A percentile compares a stretch with the other conserved stretches of the same genome.
phyloP scores from a whole-genome alignment of 2,888 invertebrate genomes.

The Hesperia comma region DNA sequence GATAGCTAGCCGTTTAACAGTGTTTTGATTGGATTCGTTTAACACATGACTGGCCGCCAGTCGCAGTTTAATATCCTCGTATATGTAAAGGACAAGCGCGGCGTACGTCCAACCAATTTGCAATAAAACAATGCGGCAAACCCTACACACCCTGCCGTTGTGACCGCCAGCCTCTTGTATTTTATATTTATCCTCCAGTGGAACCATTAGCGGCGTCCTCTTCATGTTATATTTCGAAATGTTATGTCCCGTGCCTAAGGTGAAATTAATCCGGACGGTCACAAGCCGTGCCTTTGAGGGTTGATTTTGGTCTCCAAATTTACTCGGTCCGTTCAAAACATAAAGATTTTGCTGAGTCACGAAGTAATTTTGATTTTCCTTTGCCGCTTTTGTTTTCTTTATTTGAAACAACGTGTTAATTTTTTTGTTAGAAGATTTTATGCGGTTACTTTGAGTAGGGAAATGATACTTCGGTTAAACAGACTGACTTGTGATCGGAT shows the following conservation, averaged over 20 bases:
- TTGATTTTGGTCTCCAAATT: constrained; percentile 40
- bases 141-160: constrained; percentile 59
- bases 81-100: constrained; percentile 82
- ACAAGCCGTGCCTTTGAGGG: constrained; percentile 47
- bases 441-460: neutral
- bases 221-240: constrained; percentile 62
- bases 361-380: constrained; percentile 5
- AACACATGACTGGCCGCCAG: constrained; percentile 80
- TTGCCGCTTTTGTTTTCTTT: neutral
- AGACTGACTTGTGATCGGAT: too few species aligned
- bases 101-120: constrained; percentile 82
- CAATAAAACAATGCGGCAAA: constrained; percentile 82
- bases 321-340: constrained; percentile 16
- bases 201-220: constrained; percentile 64
- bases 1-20: constrained; percentile 57
- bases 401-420: neutral
- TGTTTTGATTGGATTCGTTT: constrained; percentile 80
- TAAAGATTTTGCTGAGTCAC: constrained; percentile 19
- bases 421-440: too few species aligned
- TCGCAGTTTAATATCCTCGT: constrained; percentile 81
- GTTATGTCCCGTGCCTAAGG: constrained; percentile 50
- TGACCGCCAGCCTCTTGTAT: constrained; percentile 52
- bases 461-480: neutral
- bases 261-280: constrained; percentile 56
- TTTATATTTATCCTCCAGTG: constrained; percentile 59